These are phyloP conservation scores for Lypha dubia DNA, from an alignment of 2,888 invertebrate genomes.

Conservation along the genomic window DNA sequence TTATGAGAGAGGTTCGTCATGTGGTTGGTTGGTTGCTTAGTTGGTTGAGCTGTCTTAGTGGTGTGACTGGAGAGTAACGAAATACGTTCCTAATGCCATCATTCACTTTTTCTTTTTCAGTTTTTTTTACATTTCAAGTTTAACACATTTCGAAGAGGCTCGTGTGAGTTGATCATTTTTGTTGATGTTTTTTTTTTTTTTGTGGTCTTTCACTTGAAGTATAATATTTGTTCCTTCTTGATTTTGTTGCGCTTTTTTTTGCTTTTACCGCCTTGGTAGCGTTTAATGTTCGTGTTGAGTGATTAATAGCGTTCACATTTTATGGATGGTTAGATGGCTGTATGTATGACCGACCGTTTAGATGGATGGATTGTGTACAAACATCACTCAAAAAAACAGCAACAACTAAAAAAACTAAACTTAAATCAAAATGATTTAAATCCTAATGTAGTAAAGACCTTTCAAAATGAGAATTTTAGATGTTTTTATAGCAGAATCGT, in stretches of 20 bases:
- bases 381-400: conserved; percentile 40
- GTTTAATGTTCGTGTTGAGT: conserved; percentile 81
- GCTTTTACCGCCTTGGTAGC: conserved; percentile 75
- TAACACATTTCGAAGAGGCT: conserved; percentile 65
- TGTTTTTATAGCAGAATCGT: conserved; percentile 1
- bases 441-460: conserved; percentile 46
- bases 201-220: conserved; percentile 36
- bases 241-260: conserved; percentile 54
- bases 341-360: conserved; percentile 11
- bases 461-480: conserved; percentile 41
- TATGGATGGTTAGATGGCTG: conserved; percentile 43
- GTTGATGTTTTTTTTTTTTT: conserved; percentile 45
- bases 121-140: conserved; percentile 23
- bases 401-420: not conserved
- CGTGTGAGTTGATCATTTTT: conserved; percentile 66
- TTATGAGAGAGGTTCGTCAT: conserved; percentile 76
- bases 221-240: not conserved
- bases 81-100: conserved; percentile 68
- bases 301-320: conserved; percentile 81
- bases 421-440: conserved; percentile 37
- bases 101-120: conserved; percentile 54
- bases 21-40: not conserved
- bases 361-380: conserved; percentile 56
- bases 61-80: conserved; percentile 57
- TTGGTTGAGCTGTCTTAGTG: conserved; percentile 2